phyloP scores from a whole-genome alignment of 2,113 vertebrate genomes.

The Salvelinus alpinus region DNA sequence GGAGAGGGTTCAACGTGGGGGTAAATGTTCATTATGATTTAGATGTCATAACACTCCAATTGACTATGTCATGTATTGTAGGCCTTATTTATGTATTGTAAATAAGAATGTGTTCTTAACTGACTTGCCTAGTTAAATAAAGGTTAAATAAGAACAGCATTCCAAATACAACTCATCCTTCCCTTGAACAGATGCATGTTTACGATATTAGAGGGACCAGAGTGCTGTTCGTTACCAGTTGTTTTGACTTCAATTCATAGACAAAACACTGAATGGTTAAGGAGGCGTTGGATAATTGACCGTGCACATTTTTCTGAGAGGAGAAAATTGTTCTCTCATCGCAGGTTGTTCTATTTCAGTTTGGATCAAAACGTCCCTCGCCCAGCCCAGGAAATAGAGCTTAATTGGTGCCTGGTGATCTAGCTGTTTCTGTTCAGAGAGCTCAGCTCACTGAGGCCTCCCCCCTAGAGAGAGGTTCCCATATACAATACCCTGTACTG shows the following conservation, averaged over 20 bases:
- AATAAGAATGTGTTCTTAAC: too few relatives aligned
- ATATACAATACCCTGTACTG: neutral
- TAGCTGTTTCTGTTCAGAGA: neutral
- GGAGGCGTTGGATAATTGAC: slow-evolving; percentile 8
- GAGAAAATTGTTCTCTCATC: slow-evolving; percentile 21
- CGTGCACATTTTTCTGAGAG: neutral
- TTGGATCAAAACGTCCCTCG: slow-evolving; percentile 18
- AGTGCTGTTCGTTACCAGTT: neutral
- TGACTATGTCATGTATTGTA: neutral
- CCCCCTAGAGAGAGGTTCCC: neutral
- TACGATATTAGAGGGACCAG: neutral
- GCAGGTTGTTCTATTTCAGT: slow-evolving; percentile 17
- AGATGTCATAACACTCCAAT: slow-evolving; percentile 3
- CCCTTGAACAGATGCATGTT: neutral
- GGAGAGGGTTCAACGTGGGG: slow-evolving; percentile 30
- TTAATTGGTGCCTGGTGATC: slow-evolving; percentile 22
- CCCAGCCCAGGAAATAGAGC: neutral
- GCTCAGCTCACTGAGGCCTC: neutral
- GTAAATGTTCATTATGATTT: slow-evolving; percentile 10
- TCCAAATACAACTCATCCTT: neutral
- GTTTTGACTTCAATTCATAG: slow-evolving; percentile 4
- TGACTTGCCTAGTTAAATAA: too few relatives aligned
- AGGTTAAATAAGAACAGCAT: too few relatives aligned
- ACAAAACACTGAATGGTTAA: slow-evolving; percentile 2
- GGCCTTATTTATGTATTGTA: too few relatives aligned